phyloP scores from a whole-genome alignment of 2,113 vertebrate genomes.

The Fukomys damarensis region DNA sequence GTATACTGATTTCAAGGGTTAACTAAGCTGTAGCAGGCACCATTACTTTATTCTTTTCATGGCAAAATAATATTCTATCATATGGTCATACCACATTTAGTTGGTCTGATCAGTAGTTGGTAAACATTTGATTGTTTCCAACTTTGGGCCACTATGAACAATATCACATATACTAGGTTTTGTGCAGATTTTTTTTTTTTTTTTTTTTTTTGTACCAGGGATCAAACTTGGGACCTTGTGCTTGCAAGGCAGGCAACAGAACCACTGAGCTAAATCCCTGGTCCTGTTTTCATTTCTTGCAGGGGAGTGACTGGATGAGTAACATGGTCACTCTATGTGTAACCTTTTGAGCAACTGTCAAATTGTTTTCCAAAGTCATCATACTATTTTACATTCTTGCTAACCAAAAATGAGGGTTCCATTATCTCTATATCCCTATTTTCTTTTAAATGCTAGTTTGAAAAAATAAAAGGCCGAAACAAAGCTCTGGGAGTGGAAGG shows the following conservation, averaged over 20 bases:
- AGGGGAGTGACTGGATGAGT: background rate
- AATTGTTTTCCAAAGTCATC: background rate
- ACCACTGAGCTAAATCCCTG: no score
- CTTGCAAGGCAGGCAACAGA: no score
- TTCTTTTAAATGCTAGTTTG: background rate
- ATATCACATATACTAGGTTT: background rate
- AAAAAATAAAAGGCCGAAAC: background rate
- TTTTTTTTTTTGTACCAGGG: no score
- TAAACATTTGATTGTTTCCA: background rate
- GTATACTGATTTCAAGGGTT: background rate
- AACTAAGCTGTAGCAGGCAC: background rate
- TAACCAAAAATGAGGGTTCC: background rate
- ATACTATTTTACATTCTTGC: background rate
- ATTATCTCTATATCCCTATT: background rate
- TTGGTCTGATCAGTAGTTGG: background rate
- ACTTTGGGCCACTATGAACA: background rate
- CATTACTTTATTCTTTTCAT: background rate
- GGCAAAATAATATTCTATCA: background rate
- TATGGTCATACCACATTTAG: background rate
- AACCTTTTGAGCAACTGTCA: background rate
- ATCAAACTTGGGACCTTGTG: no score
- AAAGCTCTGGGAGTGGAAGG: background rate
- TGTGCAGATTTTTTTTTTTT: background rate
- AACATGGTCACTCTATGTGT: background rate
- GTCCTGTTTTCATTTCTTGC: background rate